These are phyloP conservation scores for Cotesia glomerata DNA, from an alignment of 1,140 invertebrate genomes.

Conservation along the genomic window DNA sequence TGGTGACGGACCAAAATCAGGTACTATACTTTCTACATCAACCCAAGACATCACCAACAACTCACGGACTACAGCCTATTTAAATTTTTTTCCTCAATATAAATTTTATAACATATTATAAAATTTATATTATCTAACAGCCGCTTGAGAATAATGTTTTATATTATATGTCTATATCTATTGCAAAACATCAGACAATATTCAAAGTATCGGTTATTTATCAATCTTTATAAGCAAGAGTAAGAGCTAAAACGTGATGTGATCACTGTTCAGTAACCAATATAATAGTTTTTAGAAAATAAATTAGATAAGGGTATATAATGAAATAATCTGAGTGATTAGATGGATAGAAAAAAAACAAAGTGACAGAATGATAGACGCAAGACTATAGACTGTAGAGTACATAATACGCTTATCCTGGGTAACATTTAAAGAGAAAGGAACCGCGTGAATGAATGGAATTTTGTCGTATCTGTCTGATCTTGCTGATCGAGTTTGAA, in stretches of 20 bases:
- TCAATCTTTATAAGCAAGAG: no score
- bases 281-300: no score
- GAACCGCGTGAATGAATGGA: conserved; percentile 37
- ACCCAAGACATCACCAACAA: neutral
- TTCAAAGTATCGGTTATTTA: no score
- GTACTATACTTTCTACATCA: conserved; percentile 28
- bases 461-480: conserved; percentile 29
- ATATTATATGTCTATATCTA: no score
- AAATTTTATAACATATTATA: neutral
- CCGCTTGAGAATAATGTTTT: no score
- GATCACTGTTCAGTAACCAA: no score
- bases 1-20: conserved; percentile 21
- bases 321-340: neutral
- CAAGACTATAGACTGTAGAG: neutral
- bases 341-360: neutral
- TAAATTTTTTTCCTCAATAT: neutral
- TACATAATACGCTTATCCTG: conserved; percentile 1
- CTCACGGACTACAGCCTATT: conserved; percentile 4
- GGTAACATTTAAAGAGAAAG: conserved; percentile 34
- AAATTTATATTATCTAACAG: neutral
- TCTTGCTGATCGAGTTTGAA: conserved; percentile 24
- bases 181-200: no score
- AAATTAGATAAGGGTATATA: no score
- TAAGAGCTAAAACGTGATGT: no score
- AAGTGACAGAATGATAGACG: neutral